Conservation (phyloP, 2,888 invertebrate genomes). For the Melangyna quadrimaculata region DNA sequence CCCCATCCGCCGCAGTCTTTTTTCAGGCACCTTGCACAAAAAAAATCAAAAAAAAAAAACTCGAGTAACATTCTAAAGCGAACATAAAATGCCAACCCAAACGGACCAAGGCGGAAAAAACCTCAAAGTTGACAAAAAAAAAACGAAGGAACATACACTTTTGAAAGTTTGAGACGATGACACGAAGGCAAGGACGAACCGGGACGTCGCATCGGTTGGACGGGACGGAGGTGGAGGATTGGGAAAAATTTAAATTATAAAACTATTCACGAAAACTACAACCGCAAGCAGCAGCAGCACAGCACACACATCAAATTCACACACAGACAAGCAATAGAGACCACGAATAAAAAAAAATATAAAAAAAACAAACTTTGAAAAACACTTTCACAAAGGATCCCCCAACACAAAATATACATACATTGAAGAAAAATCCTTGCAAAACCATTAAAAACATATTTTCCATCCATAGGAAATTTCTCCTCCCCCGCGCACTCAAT, state of each 20-base stretch:
- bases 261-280: constrained; percentile 71
- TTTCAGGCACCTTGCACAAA: constrained; percentile 40
- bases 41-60: constrained; percentile 14
- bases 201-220: not conserved
- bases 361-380: constrained; percentile 49
- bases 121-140: constrained; percentile 57
- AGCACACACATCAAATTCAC: constrained; percentile 35
- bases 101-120: constrained; percentile 47
- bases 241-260: constrained; percentile 68
- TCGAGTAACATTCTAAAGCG: constrained; percentile 65
- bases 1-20: constrained; percentile 62
- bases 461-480: constrained; percentile 34
- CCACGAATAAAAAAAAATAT: constrained; percentile 44
- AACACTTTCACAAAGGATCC: constrained; percentile 68
- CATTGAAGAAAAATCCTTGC: constrained; percentile 64
- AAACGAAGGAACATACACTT: constrained; percentile 18
- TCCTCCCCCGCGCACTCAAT: not conserved
- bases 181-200: constrained; percentile 18
- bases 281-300: constrained; percentile 58
- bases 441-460: constrained; percentile 72
- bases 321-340: constrained; percentile 12
- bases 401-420: constrained; percentile 5
- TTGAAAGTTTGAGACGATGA: constrained; percentile 44
- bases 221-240: constrained; percentile 44
- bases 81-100: constrained; percentile 63